Evolutionary conservation across 1,140 invertebrate genomes (phyloP), one percentile per base, ranked within the genome.

Genomic region (Halesus radiatus): DNA sequence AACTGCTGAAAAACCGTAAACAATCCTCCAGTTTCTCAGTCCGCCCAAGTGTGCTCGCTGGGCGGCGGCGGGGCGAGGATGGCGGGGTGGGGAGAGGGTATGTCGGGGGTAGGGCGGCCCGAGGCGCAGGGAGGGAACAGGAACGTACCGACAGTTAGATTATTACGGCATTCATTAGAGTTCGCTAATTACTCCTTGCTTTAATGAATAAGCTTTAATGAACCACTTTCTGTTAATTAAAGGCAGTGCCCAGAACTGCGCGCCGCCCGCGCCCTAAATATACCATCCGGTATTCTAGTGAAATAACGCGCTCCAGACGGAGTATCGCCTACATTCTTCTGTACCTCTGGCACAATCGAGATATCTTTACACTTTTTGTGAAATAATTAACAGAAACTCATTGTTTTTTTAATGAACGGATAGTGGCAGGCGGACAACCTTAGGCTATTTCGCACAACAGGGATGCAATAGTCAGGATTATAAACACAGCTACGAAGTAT

Each of bases 181-280:
- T 93, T 94, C 93, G 92, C 93, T 94, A 94, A 94, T 94, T 94
- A 94, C 93, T 93, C 92, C 92, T 93, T 93, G 93, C 93, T 93
- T 93, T 94, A 94, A 94, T 94, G 93, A 94, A 94, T 94, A 94
- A 94, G 93, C 93, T 93, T 92, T 94, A 94, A 94, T 94, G 93
- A 94, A 94, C 93, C 93, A 94, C 93, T 94, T 94, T 94, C 92
- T 93, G 93, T 94, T 93, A 94, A 94, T 94, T 94, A 94, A 94
- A 94, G 93, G 93, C 90, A 87, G 87, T 86, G 86, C 87, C 86
- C 87, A 90, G 86, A 86, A 85, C 86, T 86, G 85, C 81, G 86
- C 84, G 81, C 70, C 85, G 76, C 84, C 77, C 84, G 74, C 72
- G 81, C 73, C 62, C 77, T 79, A 79, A 79, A 64, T 72, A 66